Evolutionary conservation across 2,797 vertebrate species (phyloP).

Genomic region (Myripristis murdjan): DNA sequence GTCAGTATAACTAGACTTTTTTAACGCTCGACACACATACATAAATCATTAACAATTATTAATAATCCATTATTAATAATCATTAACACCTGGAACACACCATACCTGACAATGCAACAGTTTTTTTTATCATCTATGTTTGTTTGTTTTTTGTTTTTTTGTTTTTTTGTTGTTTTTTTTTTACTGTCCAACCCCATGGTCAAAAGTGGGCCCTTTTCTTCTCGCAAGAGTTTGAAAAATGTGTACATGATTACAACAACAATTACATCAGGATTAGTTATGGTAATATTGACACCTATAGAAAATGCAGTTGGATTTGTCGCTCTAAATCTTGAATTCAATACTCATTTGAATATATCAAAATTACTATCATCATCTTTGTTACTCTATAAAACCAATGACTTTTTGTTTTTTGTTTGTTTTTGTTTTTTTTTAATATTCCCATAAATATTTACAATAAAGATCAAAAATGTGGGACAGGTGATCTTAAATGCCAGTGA

Average conservation of each 20-base stretch:
- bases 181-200: constrained; percentile 51
- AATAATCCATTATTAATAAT: constrained; percentile 83
- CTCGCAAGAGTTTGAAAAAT: constrained; percentile 66
- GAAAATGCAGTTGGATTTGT: constrained; percentile 76
- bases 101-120: constrained; percentile 77
- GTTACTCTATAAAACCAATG: constrained; percentile 86
- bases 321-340: constrained; percentile 78
- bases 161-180: too few species aligned
- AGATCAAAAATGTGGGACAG: constrained; percentile 79
- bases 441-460: constrained; percentile 86
- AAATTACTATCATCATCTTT: constrained; percentile 84
- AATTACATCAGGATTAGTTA: constrained; percentile 79
- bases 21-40: constrained; percentile 77
- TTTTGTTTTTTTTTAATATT: constrained; percentile 74
- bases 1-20: constrained; percentile 73
- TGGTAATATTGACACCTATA: constrained; percentile 81
- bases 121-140: constrained; percentile 53
- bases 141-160: constrained; percentile 38
- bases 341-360: constrained; percentile 84
- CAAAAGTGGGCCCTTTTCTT: constrained; percentile 75
- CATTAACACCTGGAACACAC: constrained; percentile 77
- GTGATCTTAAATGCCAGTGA: constrained; percentile 78
- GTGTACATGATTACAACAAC: constrained; percentile 83
- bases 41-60: constrained; percentile 81
- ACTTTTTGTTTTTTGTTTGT: too few species aligned